These are phyloP conservation scores for Labroides dimidiatus DNA, from an alignment of 2,797 vertebrate genomes.

Conservation along the genomic window DNA sequence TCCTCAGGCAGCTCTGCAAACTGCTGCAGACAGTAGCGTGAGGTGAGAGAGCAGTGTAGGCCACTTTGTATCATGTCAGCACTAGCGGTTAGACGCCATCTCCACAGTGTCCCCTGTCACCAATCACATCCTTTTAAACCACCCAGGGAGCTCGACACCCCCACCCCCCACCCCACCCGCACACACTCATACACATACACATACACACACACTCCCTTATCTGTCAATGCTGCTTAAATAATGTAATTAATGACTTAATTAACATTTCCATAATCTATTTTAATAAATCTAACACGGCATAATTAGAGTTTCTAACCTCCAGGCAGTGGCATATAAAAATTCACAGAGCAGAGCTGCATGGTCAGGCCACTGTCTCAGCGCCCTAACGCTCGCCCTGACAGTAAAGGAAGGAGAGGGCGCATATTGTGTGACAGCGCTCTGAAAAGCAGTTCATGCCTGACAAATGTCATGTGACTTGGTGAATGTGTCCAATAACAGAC, in stretches of 20 bases:
- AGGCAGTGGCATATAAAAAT: slow-evolving; percentile 84
- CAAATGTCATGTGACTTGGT: slow-evolving; percentile 80
- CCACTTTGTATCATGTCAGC: slow-evolving; percentile 83
- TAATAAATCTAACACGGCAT: slow-evolving; percentile 89
- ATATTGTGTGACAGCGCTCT: slow-evolving; percentile 73
- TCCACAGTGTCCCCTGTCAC: slow-evolving; percentile 81
- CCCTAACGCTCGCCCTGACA: slow-evolving; percentile 67
- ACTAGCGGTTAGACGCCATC: slow-evolving; percentile 71
- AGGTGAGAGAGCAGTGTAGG: slow-evolving; percentile 77
- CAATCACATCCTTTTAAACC: slow-evolving; percentile 83
- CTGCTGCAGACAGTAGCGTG: slow-evolving; percentile 74
- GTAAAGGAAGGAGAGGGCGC: slow-evolving; percentile 62
- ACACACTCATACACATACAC: slow-evolving; percentile 39
- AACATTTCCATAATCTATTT: slow-evolving; percentile 92
- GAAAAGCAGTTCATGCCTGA: slow-evolving; percentile 74
- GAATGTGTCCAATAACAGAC: slow-evolving; percentile 73
- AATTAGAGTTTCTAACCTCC: slow-evolving; percentile 87
- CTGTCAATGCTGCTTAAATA: slow-evolving; percentile 91
- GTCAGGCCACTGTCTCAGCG: slow-evolving; percentile 67
- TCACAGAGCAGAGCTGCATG: slow-evolving; percentile 72
- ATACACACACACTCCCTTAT: slow-evolving; percentile 74
- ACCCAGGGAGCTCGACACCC: slow-evolving; percentile 76
- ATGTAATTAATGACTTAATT: slow-evolving; percentile 93
- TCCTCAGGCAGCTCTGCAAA: slow-evolving; percentile 69
- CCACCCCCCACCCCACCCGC: no score